These are phyloP conservation scores for Spheniscus mendiculus DNA, from an alignment of 2,113 vertebrate species.

Conservation along the genomic window DNA sequence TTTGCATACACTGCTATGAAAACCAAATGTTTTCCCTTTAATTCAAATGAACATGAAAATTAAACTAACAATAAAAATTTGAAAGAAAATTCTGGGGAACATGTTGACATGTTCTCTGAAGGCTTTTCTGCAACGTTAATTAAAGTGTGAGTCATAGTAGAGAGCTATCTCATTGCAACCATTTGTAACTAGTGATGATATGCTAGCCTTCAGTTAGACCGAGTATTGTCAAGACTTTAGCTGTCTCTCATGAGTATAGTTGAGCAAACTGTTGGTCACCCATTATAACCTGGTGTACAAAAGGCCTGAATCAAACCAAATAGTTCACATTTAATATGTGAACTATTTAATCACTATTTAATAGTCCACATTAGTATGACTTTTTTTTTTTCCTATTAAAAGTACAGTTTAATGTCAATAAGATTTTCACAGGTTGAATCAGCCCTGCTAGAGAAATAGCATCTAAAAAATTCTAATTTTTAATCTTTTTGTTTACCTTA, in stretches of 20 bases:
- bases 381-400: background rate
- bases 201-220: background rate
- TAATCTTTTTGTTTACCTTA: background rate
- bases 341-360: too few relatives aligned
- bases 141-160: background rate
- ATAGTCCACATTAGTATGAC: too few relatives aligned
- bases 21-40: slow-evolving; percentile 48
- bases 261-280: background rate
- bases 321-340: background rate
- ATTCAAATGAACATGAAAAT: slow-evolving; percentile 35
- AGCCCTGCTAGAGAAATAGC: background rate
- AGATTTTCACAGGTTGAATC: background rate
- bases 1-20: slow-evolving; percentile 50
- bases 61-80: slow-evolving; percentile 34
- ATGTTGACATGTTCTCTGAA: background rate
- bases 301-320: background rate
- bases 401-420: background rate
- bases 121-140: background rate
- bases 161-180: background rate
- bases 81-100: background rate
- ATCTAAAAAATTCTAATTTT: background rate
- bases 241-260: background rate
- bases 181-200: background rate
- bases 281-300: background rate
- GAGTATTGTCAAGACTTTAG: background rate